phyloP scores from a whole-genome alignment of 1,140 invertebrate genomes.

The Diorhabda carinulata region DNA sequence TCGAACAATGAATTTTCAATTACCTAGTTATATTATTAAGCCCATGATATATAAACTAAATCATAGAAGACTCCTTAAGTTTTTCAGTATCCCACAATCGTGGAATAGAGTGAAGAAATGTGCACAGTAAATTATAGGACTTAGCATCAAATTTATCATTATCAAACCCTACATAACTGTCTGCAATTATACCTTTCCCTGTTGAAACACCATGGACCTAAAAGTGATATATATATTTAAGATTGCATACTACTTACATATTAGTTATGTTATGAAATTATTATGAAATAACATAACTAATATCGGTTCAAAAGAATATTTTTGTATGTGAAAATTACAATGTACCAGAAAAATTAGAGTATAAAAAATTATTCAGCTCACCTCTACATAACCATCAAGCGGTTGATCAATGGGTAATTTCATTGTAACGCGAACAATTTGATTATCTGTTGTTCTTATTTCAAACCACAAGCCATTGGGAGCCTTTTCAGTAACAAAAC shows the following conservation, averaged over 20 bases:
- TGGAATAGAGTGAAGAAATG: slow-evolving; percentile 7
- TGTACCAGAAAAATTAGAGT: background rate
- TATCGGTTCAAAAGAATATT: too few relatives aligned
- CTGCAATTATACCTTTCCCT: slow-evolving; percentile 18
- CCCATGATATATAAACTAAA: too few relatives aligned
- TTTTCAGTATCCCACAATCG: slow-evolving; percentile 6
- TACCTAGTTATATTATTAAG: too few relatives aligned
- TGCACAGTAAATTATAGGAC: slow-evolving; percentile 9
- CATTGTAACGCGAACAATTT: slow-evolving; percentile 11
- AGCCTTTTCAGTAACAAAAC: slow-evolving; percentile 14
- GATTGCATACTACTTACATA: background rate
- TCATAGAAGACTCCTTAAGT: too few relatives aligned
- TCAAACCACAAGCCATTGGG: slow-evolving; percentile 17
- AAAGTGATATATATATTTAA: background rate
- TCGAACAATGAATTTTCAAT: too few relatives aligned
- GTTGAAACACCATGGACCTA: slow-evolving; percentile 18
- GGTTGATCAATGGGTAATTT: slow-evolving; percentile 15
- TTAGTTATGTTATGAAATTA: background rate
- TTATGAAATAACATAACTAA: too few relatives aligned
- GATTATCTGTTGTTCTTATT: slow-evolving; percentile 15
- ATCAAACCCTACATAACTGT: slow-evolving; percentile 11
- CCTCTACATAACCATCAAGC: slow-evolving; percentile 18
- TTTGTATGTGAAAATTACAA: too few relatives aligned
- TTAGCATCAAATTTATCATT: slow-evolving; percentile 19
- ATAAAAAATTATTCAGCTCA: slow-evolving; percentile 1